Evolutionary conservation across 1,140 invertebrate genomes (phyloP), one percentile per base, ranked within the genome.

Genomic region (Drosophila chauvacae): DNA sequence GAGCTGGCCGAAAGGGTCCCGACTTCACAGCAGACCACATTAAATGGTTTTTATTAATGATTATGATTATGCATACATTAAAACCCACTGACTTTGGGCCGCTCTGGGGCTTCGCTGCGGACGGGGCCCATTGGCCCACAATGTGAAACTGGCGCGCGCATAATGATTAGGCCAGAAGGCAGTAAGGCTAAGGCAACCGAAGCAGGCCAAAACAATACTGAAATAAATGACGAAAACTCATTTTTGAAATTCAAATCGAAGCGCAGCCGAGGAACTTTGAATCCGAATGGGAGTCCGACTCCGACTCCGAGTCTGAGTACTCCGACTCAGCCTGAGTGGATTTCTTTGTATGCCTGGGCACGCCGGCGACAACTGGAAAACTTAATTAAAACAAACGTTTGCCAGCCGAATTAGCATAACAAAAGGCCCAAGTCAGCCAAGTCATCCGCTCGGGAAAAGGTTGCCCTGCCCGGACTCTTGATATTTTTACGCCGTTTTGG

Each of bases 341-440:
- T 44, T 50, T 64, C 68, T 90, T 79, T 76, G 76, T 73, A 83
- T 87, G 83, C 83, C 68, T 56, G 60, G 62, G 42, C 65, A 71
- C 77, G 70, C 70, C 61, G 50, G 63, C 70, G 65, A 77, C 77
- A 85, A 69, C 72, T 85, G 77, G 47, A 70, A 71, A 82, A 73
- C 71, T 71, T 90, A 90, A 90, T 90, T 90, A 90, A 90, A 90
- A 85, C 81, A 90, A 90, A 90, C 86, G 85, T 84, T 88, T 88
- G 83, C 81, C 63, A 62, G 76, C 45, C 59, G 63, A 85, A 90
- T 90, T 90, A 90, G 66, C 85, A 90, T 90, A 90, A 90, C 85
- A 90, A 90, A 85, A 73, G 77, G 53, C 44, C 48, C 60, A 73
- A 73, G 53, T 64, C 74, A 78, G 68, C 47, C 81, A 76, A 69